Evolutionary conservation across 2,797 vertebrate genomes (phyloP).

Genomic region (Adelosebastes latens): DNA sequence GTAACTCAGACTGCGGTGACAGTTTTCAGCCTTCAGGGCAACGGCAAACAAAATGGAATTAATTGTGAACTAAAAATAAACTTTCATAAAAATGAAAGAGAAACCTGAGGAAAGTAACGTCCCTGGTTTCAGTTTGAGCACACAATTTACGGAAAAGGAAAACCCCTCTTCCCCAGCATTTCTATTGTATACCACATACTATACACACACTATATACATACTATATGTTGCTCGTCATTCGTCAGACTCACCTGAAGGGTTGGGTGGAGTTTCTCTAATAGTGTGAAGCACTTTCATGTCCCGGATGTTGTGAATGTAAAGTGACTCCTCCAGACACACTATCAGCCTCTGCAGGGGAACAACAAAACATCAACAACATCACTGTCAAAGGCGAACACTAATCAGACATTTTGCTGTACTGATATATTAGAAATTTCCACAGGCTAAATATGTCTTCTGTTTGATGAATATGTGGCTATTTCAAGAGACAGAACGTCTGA

Average conservation of each 20-base stretch:
- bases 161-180: background rate
- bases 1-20: background rate
- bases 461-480: background rate
- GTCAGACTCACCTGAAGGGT: conserved; percentile 89
- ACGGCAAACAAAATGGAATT: background rate
- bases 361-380: background rate
- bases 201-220: background rate
- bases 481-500: conserved; percentile 3
- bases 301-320: conserved; percentile 99
- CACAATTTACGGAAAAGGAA: accelerated
- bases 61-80: background rate
- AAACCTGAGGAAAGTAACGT: background rate
- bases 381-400: background rate
- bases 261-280: conserved; percentile 97
- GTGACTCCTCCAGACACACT: conserved; percentile 97
- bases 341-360: conserved; percentile 89
- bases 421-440: background rate
- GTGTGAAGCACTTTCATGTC: conserved; percentile 99
- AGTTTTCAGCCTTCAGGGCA: background rate
- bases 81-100: background rate
- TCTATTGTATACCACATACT: background rate
- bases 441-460: background rate
- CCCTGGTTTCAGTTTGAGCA: background rate
- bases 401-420: background rate
- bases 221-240: background rate